Evolutionary conservation across 1,140 invertebrate species (phyloP), one percentile per base, ranked within the genome.

Genomic region (Diachasma alloeum): DNA sequence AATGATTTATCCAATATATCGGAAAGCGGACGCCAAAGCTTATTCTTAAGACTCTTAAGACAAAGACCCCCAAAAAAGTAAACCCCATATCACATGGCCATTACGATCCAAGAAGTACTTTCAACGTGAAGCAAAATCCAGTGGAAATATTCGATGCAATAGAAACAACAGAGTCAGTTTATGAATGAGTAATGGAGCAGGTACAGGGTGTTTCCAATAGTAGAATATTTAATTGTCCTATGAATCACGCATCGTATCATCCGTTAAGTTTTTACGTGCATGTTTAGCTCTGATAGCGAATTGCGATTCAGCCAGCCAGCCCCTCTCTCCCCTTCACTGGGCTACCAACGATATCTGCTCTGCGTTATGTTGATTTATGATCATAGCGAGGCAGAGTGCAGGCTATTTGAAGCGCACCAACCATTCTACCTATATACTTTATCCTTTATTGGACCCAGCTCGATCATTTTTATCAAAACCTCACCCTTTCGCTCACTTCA

Each of bases 211-310:
- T 56, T 42, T 56, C 77, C 67, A 63, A 79, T 77, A 79, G 71
- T 66, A 24, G 67, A 68, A 78, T 81, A 87, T 87, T 87, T 86
- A 86, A 88, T 88, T 86, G 85, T 84, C 81, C 85, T 83, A 88
- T 88, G 86, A 88, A 88, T 88, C 86, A 88, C 82, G 82, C 76
- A 80, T 81, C 85, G 79, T 82, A 85, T 82, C 81, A 83, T 75
- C 48, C 76, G 37, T 78, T 74, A 78, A 81, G 81, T 86, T 87
- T 87, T 87, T 88, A 84, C 75, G 75, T 73, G 82, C 83, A 81
- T 87, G 83, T 86, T 87, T 84, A 87, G 83, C 86, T 87, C 86
- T 86, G 87, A 88, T 87, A 87, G 86, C 84, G 82, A 78, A 79
- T 70, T 48, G 72, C 48, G 24, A 31, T 75, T 75, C 67, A 22